These are phyloP conservation scores for Podilymbus podiceps DNA, from an alignment of 2,113 vertebrate genomes.

Conservation along the genomic window DNA sequence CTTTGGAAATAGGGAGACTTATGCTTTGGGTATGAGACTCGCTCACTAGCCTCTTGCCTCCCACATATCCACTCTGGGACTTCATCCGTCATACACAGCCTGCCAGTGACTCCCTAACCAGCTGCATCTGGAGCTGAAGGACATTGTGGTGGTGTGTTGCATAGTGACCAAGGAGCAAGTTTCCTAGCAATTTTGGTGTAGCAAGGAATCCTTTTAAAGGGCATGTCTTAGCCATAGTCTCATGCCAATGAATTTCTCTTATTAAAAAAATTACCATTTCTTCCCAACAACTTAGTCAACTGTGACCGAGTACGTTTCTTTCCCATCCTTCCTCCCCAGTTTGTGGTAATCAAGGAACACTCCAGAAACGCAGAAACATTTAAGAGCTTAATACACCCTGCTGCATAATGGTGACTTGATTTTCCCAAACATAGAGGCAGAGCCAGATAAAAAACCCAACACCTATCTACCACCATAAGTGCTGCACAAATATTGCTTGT, in stretches of 20 bases:
- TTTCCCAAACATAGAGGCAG: not conserved
- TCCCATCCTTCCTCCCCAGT: not conserved
- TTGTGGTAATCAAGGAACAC: not conserved
- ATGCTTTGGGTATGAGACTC: not conserved
- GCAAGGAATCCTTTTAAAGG: not conserved
- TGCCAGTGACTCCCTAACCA: not conserved
- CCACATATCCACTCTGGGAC: not conserved
- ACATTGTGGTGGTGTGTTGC: not conserved
- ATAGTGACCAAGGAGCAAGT: not conserved
- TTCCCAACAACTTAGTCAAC: not conserved
- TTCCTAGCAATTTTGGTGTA: not conserved
- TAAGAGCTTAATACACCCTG: not conserved
- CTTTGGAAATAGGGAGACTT: not conserved
- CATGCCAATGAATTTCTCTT: not conserved
- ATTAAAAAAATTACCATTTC: not conserved
- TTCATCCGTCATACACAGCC: not conserved
- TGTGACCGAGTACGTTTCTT: not conserved
- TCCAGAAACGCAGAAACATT: not conserved
- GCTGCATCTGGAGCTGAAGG: not conserved
- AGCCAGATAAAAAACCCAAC: not conserved
- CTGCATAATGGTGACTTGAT: not conserved
- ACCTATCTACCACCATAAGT: not conserved
- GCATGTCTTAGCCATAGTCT: not conserved
- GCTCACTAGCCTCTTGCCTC: not conserved
- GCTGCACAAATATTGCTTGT: not conserved